These are phyloP conservation scores for Crocallis elinguaria DNA, from an alignment of 2,888 invertebrate species.

Conservation along the genomic window DNA sequence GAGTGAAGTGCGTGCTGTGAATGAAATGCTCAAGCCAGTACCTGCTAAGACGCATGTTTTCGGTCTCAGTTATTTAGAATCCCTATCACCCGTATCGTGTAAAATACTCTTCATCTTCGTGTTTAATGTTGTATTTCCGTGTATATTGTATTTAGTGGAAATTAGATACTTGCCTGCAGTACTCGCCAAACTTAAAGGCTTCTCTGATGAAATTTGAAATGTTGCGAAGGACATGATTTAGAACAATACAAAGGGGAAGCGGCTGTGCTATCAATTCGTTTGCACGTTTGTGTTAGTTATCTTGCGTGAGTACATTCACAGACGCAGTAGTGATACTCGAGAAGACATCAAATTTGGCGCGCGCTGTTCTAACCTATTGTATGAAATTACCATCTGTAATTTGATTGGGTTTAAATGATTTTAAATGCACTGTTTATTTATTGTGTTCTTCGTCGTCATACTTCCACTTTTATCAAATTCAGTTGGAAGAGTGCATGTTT, in stretches of 20 bases:
- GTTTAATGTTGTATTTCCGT: slow-evolving; percentile 1
- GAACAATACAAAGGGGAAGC: too few relatives aligned
- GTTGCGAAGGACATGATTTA: too few relatives aligned
- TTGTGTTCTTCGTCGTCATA: not conserved
- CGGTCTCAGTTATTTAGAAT: slow-evolving; percentile 10
- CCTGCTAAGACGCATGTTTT: slow-evolving; percentile 1
- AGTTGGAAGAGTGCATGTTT: not conserved
- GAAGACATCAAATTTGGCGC: too few relatives aligned
- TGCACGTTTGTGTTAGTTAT: not conserved
- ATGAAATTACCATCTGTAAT: not conserved
- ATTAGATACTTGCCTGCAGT: not conserved
- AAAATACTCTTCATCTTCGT: slow-evolving; percentile 3
- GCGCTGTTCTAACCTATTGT: too few relatives aligned
- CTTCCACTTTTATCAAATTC: not conserved
- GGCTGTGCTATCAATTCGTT: too few relatives aligned
- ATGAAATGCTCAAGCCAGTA: slow-evolving; percentile 13
- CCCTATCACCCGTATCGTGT: slow-evolving; percentile 1
- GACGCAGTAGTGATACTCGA: too few relatives aligned
- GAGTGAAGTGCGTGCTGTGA: not conserved
- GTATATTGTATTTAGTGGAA: not conserved
- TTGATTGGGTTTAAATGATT: not conserved
- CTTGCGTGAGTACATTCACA: too few relatives aligned
- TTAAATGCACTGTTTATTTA: not conserved
- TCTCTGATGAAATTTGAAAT: too few relatives aligned
- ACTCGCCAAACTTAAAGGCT: too few relatives aligned